Evolutionary conservation across 2,113 vertebrate species (phyloP).

Genomic region (Hippopotamus amphibius): DNA sequence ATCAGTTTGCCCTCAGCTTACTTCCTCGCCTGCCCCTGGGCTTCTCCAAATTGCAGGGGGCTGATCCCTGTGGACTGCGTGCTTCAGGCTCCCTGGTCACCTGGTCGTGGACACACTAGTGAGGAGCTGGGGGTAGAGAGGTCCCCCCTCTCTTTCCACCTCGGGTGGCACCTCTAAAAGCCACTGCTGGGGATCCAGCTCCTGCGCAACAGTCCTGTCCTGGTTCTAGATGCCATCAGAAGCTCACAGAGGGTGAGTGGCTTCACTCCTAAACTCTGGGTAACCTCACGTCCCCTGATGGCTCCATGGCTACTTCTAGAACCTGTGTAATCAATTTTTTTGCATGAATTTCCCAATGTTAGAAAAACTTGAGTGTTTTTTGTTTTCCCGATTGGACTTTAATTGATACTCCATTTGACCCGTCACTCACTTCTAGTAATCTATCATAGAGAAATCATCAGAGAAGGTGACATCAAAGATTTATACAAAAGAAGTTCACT

Average conservation of each 20-base stretch:
- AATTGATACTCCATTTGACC: background rate
- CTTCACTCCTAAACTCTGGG: background rate
- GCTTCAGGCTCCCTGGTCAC: background rate
- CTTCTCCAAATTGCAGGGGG: background rate
- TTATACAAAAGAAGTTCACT: background rate
- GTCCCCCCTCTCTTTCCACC: background rate
- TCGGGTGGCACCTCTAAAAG: background rate
- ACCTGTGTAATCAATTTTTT: background rate
- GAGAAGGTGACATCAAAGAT: background rate
- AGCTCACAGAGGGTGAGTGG: background rate
- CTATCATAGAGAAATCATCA: background rate
- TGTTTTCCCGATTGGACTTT: conserved; percentile 32
- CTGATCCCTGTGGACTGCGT: background rate
- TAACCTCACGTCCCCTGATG: background rate
- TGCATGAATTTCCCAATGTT: background rate
- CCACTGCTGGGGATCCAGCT: background rate
- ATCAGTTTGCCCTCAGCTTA: background rate
- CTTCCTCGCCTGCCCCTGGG: background rate
- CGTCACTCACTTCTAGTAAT: background rate
- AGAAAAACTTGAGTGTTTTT: background rate
- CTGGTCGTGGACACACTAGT: background rate
- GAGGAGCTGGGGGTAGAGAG: background rate
- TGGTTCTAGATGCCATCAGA: background rate
- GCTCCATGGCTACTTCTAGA: background rate
- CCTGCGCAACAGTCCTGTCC: background rate